phyloP scores from a whole-genome alignment of 2,113 vertebrate genomes.

The Apodemus sylvaticus region DNA sequence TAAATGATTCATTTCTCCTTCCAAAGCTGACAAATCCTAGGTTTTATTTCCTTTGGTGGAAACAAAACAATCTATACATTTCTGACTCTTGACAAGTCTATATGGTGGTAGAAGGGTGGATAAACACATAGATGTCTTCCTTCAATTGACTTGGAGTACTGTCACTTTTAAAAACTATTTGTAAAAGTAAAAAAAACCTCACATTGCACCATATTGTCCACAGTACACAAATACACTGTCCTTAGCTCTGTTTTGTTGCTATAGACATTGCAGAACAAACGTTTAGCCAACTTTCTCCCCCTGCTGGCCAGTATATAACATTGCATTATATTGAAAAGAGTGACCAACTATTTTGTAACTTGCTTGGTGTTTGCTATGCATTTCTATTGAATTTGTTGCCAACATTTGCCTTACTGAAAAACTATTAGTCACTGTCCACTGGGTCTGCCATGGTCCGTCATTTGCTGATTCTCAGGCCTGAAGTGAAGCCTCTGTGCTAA shows the following conservation, averaged over 20 bases:
- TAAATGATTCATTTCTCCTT: not conserved
- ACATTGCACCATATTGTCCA: not conserved
- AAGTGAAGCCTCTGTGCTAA: too few relatives aligned
- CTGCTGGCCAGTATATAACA: slow-evolving; percentile 57
- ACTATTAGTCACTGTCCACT: not conserved
- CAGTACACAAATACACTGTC: not conserved
- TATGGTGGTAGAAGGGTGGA: not conserved
- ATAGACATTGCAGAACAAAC: not conserved
- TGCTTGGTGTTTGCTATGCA: not conserved
- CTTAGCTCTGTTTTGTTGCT: not conserved
- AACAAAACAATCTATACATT: not conserved
- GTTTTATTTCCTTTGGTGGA: slow-evolving; percentile 9
- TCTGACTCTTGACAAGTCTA: not conserved
- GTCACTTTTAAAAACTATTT: slow-evolving; percentile 11
- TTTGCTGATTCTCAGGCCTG: not conserved
- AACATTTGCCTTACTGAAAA: slow-evolving; percentile 4
- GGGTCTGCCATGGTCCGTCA: not conserved
- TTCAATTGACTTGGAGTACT: not conserved
- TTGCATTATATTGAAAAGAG: not conserved
- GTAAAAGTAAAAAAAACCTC: not conserved
- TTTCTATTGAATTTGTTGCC: not conserved
- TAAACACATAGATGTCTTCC: not conserved
- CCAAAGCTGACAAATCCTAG: not conserved
- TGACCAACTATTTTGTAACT: not conserved
- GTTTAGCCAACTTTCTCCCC: slow-evolving; percentile 58